A percentile compares a stretch with the other conserved stretches of the same genome.
phyloP scores from a whole-genome alignment of 2,113 vertebrate species.

The Clarias macrocephalus region DNA sequence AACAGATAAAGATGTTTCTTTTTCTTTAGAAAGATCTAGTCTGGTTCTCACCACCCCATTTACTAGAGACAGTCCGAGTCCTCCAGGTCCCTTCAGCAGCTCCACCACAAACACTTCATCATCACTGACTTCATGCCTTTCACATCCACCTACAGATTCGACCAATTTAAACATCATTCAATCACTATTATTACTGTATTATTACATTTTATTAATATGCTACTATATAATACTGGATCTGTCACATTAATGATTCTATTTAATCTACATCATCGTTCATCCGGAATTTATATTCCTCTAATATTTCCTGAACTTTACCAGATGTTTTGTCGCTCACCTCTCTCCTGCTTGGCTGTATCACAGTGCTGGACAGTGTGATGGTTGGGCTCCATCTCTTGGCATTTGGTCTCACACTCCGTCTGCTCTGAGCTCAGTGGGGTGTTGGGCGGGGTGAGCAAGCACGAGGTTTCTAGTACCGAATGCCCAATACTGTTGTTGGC shows the following conservation, averaged over 20 bases:
- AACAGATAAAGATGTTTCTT: neutral
- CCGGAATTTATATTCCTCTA: neutral
- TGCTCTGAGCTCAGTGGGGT: slow-evolving; percentile 60
- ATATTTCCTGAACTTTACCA: neutral
- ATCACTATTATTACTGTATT: neutral
- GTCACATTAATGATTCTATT: neutral
- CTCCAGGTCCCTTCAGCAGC: slow-evolving; percentile 67
- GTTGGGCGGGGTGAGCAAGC: slow-evolving; percentile 71
- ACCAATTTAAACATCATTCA: neutral
- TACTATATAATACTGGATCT: neutral
- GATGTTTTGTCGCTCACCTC: slow-evolving; percentile 54
- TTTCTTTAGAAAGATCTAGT: neutral
- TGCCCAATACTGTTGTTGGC: slow-evolving; percentile 36
- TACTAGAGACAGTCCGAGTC: slow-evolving; percentile 72
- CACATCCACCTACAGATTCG: slow-evolving; percentile 55
- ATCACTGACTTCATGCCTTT: slow-evolving; percentile 41
- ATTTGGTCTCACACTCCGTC: slow-evolving; percentile 32
- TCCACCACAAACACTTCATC: slow-evolving; percentile 74
- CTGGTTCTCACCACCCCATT: slow-evolving; percentile 70
- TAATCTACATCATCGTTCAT: neutral
- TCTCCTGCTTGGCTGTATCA: slow-evolving; percentile 41
- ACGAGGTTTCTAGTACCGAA: slow-evolving; percentile 60
- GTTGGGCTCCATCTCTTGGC: slow-evolving; percentile 32
- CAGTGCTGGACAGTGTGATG: slow-evolving; percentile 2
- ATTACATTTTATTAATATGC: neutral